Conservation (phyloP, 2,797 vertebrate genomes). For the Cheirogaleus major region DNA sequence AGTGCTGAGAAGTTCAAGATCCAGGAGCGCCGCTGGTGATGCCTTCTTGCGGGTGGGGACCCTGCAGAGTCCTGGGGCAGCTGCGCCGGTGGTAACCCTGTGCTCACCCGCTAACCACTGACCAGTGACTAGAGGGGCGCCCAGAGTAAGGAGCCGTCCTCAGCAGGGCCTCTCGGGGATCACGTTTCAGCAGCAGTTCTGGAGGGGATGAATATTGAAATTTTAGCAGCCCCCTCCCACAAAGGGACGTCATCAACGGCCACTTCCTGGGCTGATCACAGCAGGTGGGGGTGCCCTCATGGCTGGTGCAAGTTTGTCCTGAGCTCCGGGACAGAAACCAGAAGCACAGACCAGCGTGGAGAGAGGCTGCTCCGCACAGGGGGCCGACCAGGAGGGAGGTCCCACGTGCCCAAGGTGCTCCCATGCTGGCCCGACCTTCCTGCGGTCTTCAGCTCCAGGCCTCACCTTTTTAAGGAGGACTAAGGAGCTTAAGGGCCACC, state of each 20-base stretch:
- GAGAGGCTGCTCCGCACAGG: neutral
- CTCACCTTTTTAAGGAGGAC: too few relatives aligned
- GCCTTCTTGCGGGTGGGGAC: neutral
- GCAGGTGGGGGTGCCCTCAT: accelerated
- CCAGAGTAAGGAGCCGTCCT: too few relatives aligned
- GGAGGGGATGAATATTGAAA: neutral
- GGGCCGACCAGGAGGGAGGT: neutral
- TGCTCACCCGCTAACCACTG: too few relatives aligned
- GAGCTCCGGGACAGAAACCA: too few relatives aligned
- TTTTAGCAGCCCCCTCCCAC: neutral
- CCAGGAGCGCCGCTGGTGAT: neutral
- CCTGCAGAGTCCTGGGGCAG: neutral
- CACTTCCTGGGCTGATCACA: neutral
- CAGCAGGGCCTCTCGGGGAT: too few relatives aligned
- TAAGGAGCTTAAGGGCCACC: neutral
- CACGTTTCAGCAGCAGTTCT: neutral
- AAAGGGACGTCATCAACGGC: neutral
- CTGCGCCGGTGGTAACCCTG: neutral
- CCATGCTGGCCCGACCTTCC: neutral
- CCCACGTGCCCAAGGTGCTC: neutral
- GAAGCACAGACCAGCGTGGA: neutral
- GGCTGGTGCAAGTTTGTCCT: neutral
- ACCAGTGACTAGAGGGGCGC: too few relatives aligned
- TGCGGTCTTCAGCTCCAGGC: neutral
- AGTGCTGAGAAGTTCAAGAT: neutral